Evolutionary conservation across 53 echinoderm and acorn worm species (phyloP).

Genomic region (Pentamera pediparva): DNA sequence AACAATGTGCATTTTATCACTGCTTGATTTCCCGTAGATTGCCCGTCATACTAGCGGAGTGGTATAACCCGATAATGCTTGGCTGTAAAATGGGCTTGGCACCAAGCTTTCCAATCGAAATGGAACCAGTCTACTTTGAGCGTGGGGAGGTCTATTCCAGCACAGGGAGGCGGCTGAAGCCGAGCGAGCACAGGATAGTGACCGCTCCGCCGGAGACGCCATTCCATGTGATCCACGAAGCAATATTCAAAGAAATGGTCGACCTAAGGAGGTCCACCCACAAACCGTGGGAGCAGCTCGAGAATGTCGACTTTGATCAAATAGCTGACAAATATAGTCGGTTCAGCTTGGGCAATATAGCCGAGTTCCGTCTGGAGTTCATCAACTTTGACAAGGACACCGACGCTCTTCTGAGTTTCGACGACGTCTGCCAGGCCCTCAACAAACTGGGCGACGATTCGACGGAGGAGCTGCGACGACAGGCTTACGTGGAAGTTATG

Average conservation of each 20-base stretch:
- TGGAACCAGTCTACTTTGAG: conserved; percentile 95
- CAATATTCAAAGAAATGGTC: conserved; percentile 93
- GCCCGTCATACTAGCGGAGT: conserved; percentile 11
- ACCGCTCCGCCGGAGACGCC: conserved; percentile 67
- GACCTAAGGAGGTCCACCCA: conserved; percentile 61
- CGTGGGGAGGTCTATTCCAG: conserved; percentile 88
- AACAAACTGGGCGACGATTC: conserved; percentile 92
- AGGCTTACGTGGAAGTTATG: conserved; percentile 79
- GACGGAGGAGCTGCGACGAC: conserved; percentile 66
- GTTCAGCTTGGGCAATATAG: conserved; percentile 82
- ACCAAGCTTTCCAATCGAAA: conserved; percentile 97
- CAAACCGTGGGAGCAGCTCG: conserved; percentile 75
- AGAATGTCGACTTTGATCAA: conserved; percentile 85
- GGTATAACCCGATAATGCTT: conserved; percentile 27
- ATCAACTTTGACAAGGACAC: conserved; percentile 78
- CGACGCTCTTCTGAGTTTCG: conserved; percentile 85
- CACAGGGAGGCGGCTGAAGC: conserved; percentile 66
- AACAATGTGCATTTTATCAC: neutral
- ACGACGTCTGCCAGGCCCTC: conserved; percentile 76
- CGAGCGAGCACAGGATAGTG: conserved; percentile 59
- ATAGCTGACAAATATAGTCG: conserved; percentile 68
- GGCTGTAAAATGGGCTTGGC: conserved; percentile 92
- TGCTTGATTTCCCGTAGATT: neutral
- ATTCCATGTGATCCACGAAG: conserved; percentile 76
- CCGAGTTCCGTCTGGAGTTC: conserved; percentile 96